Evolutionary conservation across 2,113 vertebrate species (phyloP), one percentile per base, ranked within the genome.

Genomic region (Podilymbus podiceps): DNA sequence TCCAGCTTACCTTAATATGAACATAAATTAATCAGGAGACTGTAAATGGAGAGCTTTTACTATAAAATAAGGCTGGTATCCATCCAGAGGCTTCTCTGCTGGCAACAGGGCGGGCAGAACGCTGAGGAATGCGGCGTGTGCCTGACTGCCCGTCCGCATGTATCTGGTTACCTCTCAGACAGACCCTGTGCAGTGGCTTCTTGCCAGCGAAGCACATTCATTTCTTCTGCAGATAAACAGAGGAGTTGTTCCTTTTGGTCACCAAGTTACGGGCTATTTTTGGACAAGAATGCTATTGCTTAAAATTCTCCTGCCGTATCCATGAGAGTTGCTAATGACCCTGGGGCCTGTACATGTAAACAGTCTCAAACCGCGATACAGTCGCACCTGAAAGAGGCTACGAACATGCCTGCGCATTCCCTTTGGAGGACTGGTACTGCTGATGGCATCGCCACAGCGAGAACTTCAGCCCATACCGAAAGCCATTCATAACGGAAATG

Each of bases 401-500:
- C 67, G 68, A 27, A 88, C 0, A 15, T n/a, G 23, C 42, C 59
- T 44, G 9, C 92, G 21, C 88, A 87, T 97, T 63, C 96, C 98
- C 74, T 96, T 98, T 97, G 77, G 85, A 97, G 96, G 5, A 17
- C 77, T 25, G 96, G 85, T 15, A 97, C 96, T 68, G 98, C 95
- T 47, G 30, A 93, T 97, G 2, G 23, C 64, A 12, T 11, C 23
- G 2, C 84, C 85, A 9, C 50, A 75, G 50, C 96, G 60, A 85
- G 97, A 94, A 68, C 97, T 91, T 84, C 98, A 94, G 69, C 98
- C 97, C 86, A 94, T 95, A 23, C 96, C 97, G 58, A 98, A 98
- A 12, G 94, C 98, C 24, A 95, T 97, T 98, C 98, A 44, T 59
- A 83, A 71, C 19, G 33, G 62, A 62, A 89, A 72, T 64, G 25